Evolutionary conservation across 2,797 vertebrate species (phyloP).

Genomic region (Galago senegalensis): DNA sequence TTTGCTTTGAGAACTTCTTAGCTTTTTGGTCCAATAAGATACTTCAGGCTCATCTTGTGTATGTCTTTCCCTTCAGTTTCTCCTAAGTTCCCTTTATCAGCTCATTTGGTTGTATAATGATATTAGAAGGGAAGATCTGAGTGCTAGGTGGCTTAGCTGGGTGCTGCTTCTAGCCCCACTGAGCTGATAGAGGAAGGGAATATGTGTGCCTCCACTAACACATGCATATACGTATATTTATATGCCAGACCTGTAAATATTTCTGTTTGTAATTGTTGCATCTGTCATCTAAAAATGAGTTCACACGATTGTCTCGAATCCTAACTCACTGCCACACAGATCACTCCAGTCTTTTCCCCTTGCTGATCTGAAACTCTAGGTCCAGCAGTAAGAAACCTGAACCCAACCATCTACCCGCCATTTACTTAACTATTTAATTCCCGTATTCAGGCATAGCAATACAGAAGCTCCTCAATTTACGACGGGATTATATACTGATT

Average conservation of each 20-base stretch:
- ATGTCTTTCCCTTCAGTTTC: neutral
- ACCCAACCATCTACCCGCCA: fast-evolving
- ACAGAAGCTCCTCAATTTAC: neutral
- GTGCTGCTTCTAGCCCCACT: neutral
- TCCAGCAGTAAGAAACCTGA: neutral
- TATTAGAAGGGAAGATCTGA: neutral
- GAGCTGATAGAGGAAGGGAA: neutral
- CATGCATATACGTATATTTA: too few species aligned
- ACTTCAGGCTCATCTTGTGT: neutral
- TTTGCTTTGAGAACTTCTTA: neutral
- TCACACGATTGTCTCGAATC: neutral
- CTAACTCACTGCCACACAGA: neutral
- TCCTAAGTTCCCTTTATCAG: neutral
- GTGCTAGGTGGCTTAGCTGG: neutral
- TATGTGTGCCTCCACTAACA: neutral
- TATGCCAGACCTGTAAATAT: neutral
- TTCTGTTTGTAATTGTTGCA: neutral
- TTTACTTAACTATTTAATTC: neutral
- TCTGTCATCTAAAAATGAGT: neutral
- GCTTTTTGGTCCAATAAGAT: neutral
- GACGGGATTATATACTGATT: neutral
- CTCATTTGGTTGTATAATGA: neutral
- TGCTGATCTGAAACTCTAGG: too few species aligned
- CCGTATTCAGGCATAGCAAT: fast-evolving
- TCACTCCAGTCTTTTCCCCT: too few species aligned